phyloP scores from a whole-genome alignment of 2,113 vertebrate genomes.

The Falcunculus frontatus region DNA sequence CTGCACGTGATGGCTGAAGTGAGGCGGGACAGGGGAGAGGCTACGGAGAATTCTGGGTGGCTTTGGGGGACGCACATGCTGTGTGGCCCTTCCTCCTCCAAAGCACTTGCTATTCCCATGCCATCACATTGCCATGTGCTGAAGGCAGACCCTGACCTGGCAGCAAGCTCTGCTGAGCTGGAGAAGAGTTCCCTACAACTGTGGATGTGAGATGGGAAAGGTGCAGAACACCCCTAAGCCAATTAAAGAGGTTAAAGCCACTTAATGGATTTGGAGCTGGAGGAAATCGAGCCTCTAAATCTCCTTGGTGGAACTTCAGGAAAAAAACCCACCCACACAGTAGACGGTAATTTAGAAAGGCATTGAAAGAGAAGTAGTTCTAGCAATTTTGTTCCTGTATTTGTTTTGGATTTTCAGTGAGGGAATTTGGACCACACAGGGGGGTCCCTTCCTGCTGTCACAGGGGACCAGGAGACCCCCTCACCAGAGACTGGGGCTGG shows the following conservation, averaged over 20 bases:
- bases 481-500: accelerated
- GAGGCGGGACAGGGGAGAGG: not conserved
- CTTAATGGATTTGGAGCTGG: conserved; percentile 35
- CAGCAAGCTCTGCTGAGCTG: not conserved
- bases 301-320: not conserved
- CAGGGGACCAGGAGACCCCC: not conserved
- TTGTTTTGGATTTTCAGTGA: not conserved
- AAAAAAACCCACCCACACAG: accelerated
- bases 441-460: not conserved
- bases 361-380: not conserved
- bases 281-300: conserved; percentile 24
- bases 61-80: not conserved
- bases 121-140: accelerated
- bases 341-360: not conserved
- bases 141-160: not conserved
- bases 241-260: conserved; percentile 35
- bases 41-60: not conserved
- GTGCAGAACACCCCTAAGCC: conserved; percentile 24
- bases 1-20: not conserved
- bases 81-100: not conserved
- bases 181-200: not conserved
- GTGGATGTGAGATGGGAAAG: not conserved
- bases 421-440: not conserved
- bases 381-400: not conserved
- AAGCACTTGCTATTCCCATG: not conserved